A percentile compares a stretch with the other conserved stretches of the same genome.
phyloP scores from a whole-genome alignment of 2,113 vertebrate species.

The Calidris pygmaea region DNA sequence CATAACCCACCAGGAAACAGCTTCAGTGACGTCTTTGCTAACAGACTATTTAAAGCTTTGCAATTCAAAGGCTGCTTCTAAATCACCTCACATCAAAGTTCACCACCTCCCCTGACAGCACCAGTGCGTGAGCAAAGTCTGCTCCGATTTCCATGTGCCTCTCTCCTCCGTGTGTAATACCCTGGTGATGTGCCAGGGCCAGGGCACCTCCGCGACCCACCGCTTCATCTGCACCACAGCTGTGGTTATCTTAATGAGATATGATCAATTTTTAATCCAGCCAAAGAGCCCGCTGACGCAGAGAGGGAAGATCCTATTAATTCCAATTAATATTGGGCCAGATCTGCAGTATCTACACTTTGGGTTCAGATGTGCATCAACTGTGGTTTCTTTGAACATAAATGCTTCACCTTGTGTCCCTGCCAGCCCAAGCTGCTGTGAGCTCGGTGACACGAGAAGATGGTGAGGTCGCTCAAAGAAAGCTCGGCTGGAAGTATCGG shows the following conservation, averaged over 20 bases:
- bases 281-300: neutral
- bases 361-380: neutral
- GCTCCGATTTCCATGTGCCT: fast-evolving
- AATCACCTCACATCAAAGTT: neutral
- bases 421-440: neutral
- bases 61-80: neutral
- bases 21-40: neutral
- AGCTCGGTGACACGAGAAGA: neutral
- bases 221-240: neutral
- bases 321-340: neutral
- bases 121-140: neutral
- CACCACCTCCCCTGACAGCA: neutral
- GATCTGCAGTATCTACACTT: neutral
- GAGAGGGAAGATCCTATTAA: neutral
- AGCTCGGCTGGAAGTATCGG: neutral
- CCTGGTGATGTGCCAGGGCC: neutral
- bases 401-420: neutral
- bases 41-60: neutral
- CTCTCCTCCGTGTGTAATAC: neutral
- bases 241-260: neutral
- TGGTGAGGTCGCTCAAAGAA: neutral
- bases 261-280: neutral
- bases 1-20: neutral
- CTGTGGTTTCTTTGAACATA: neutral
- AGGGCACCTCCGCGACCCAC: neutral